Conservation (phyloP, 2,888 invertebrate species). For the Aspidiotus destructor region DNA sequence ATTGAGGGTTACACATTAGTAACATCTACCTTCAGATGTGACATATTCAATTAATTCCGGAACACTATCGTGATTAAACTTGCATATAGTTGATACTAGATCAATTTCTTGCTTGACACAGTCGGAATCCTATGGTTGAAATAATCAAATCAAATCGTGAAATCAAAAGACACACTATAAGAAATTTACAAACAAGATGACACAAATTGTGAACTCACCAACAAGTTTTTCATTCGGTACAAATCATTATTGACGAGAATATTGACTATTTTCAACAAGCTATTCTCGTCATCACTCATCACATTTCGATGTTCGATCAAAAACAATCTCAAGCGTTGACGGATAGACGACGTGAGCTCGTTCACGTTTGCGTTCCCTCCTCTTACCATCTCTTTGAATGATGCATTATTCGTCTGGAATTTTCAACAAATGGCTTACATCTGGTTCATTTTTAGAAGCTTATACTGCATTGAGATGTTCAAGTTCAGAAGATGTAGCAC, state of each 20-base stretch:
- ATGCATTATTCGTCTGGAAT: conserved; percentile 16
- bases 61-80: conserved; percentile 41
- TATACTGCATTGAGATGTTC: not conserved
- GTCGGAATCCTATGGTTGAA: conserved; percentile 37
- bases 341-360: conserved; percentile 14
- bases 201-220: conserved; percentile 4
- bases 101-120: conserved; percentile 43
- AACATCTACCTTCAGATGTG: conserved; percentile 15
- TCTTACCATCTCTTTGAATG: conserved; percentile 13
- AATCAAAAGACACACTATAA: not conserved
- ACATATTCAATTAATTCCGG: conserved; percentile 33
- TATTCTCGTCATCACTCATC: conserved; percentile 7
- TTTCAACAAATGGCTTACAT: not conserved
- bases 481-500: not conserved
- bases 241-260: conserved; percentile 27
- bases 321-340: conserved; percentile 13
- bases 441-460: not conserved
- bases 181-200: not conserved
- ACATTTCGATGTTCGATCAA: conserved; percentile 9
- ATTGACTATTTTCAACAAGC: conserved; percentile 21
- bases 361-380: conserved; percentile 5
- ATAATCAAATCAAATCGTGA: conserved; percentile 3
- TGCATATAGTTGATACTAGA: conserved; percentile 42
- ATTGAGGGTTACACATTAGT: no score
- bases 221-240: conserved; percentile 21